Evolutionary conservation across 2,113 vertebrate genomes (phyloP).

Genomic region (Coracopsis vasa): DNA sequence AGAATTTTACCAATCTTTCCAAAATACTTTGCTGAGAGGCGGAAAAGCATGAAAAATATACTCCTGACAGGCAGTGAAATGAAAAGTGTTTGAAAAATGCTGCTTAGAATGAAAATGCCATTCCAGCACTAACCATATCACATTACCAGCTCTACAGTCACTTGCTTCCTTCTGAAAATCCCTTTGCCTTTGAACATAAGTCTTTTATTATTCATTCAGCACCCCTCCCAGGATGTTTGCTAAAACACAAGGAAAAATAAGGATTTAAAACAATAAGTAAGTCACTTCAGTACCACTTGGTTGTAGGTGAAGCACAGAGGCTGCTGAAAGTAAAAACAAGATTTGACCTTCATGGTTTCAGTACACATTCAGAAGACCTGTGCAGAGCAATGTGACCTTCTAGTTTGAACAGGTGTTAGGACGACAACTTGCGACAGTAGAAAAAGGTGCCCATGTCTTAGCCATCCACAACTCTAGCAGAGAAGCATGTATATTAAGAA

Average conservation of each 20-base stretch:
- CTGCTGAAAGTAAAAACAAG: not conserved
- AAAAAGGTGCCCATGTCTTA: not conserved
- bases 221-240: not conserved
- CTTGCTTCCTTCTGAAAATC: not conserved
- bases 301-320: not conserved
- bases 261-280: conserved; percentile 2
- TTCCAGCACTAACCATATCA: not conserved
- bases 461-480: not conserved
- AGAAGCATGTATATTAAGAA: not conserved
- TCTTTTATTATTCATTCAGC: conserved; percentile 2
- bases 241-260: not conserved
- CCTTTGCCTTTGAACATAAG: not conserved
- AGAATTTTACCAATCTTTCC: not conserved
- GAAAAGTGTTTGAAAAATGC: conserved; percentile 19
- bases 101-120: conserved; percentile 1
- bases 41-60: conserved; percentile 5
- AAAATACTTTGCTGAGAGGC: not conserved
- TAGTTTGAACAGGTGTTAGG: not conserved
- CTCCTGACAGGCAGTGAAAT: not conserved
- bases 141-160: not conserved
- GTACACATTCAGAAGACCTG: not conserved
- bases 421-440: not conserved
- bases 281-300: not conserved
- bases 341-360: not conserved
- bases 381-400: not conserved